A percentile compares a stretch with the other conserved stretches of the same genome.
Conservation (phyloP, 2,888 invertebrate species). For the Tetranychus piercei region DNA sequence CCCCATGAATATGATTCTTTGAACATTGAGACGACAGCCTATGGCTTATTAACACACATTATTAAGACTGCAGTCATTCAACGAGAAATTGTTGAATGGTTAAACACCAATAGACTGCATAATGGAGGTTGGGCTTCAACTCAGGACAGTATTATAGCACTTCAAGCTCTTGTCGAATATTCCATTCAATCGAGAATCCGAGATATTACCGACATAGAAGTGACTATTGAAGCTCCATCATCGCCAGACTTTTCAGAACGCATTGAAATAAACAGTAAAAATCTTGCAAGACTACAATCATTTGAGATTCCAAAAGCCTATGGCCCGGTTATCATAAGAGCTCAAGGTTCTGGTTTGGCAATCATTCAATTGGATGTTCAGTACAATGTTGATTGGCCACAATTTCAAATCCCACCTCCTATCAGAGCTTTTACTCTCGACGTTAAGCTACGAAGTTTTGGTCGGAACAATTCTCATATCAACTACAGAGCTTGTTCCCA, state of each 20-base stretch:
- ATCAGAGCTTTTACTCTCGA: conserved; percentile 56
- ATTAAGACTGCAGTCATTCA: conserved; percentile 60
- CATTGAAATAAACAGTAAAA: conserved; percentile 39
- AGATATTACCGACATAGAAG: conserved; percentile 57
- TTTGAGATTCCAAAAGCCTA: conserved; percentile 78
- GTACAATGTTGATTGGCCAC: conserved; percentile 67
- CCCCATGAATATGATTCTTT: conserved; percentile 73
- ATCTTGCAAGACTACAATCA: conserved; percentile 56
- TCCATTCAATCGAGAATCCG: conserved; percentile 63
- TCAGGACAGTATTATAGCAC: conserved; percentile 69
- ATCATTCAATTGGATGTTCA: conserved; percentile 79
- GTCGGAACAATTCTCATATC: conserved; percentile 67
- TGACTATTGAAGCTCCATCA: conserved; percentile 67
- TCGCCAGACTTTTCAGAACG: conserved; percentile 42
- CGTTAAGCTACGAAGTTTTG: conserved; percentile 55
- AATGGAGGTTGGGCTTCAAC: conserved; percentile 78
- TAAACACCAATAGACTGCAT: conserved; percentile 63
- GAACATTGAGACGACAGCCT: conserved; percentile 80
- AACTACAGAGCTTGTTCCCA: conserved; percentile 24
- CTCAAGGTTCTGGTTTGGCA: conserved; percentile 80
- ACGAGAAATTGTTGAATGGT: conserved; percentile 72
- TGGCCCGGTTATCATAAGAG: conserved; percentile 81
- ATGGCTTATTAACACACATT: conserved; percentile 70
- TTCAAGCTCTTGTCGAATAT: conserved; percentile 73
- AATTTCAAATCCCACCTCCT: conserved; percentile 68